Evolutionary conservation across 92 coral and sea anemone species (phyloP), one percentile per base, ranked within the genome.

Genomic region (Porites lobata): DNA sequence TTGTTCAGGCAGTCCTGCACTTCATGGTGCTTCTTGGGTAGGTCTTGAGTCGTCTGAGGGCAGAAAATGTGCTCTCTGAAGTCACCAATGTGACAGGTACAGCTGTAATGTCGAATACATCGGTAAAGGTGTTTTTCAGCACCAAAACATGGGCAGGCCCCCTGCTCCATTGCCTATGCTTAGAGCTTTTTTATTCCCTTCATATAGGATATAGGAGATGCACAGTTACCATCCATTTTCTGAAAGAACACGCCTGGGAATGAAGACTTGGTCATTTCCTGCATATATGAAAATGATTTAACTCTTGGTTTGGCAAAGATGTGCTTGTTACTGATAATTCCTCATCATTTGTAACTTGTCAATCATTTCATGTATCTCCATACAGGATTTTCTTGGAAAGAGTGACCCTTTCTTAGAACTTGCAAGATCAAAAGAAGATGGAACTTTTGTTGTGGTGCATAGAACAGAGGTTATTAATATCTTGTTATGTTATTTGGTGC

Each of bases 371-470:
- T n/a, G 18, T 63, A 10, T 50, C 11, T 17, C 61, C 15, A 87
- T 65, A 1, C 72, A 98, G 99, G 99, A 98, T 92, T 98, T 98
- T 83, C 94, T 98, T 91, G 99, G 99, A 62, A 98, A 98, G 91
- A 95, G 98, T 77, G 99, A 98, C 62, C 99, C 99, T 66, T 98
- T 92, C 75, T 84, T 98, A 69, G 99, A 98, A 76, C 85, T 98
- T 75, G 79, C 99, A 26, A 95, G 96, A 90, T 88, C 92, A 81
- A 95, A 82, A 65, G 98, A 92, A 71, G 98, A 98, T 94, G 99
- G 99, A 17, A 92, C 87, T 72, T 98, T 90, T 95, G 93, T 95
- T 87, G 96, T 98, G 73, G 94, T 94, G 20, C 96, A 98, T 56
- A 94, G 99, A 79, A 98, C 99, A 68, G 98, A 98, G 98, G 99